Base-by-base conservation (phyloP, 2,797 vertebrate genomes). In the Calcarius lapponicus region DNA sequence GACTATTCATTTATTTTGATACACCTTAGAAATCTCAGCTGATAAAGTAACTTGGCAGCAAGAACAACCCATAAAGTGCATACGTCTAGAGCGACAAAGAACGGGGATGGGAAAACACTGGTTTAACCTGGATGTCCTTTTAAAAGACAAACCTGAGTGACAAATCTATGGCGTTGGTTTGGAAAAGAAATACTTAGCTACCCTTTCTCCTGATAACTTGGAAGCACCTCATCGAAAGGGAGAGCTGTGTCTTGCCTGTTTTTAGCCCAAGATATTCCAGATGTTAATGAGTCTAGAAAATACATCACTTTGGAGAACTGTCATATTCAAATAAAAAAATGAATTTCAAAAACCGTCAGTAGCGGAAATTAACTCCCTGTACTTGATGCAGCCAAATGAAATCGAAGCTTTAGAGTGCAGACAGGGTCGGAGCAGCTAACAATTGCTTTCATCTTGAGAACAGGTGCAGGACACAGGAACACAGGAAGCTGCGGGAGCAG, bases 291-390 rank as follows among this genome's bases (percentile, higher is more conserved):
- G 58, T 38, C 61, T 17, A 53, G 21, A 53, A 80, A 50, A 64
- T 5, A 57, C 14, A 50, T 61, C 58, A 29, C 25, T 25, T 54
- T 70, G 28, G 43, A 82, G 21, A 84, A 25, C 1, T 21, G n/a
- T 60, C 32, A 36, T 6, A 18, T 25, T 53, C 3, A 13, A 21
- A 7, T 18, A 40, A 69, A 67, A 57, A 38, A 80, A 60, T 8
- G 0, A 38, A 50, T 38, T 11, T 2, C 7, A 58, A 54, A 16
- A 24, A 7, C 3, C 4, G 6, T 7, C 24, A 38, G 4, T 16
- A 47, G 42, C 2, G 6, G 56, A 65, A 92, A n/a, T 18, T 17
- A 70, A 26, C 13, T 80, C 75, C 21, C 13, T 15, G 12, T 9
- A 43, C 7, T 8, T 34, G 17, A 36, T 3, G 57, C 29, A 80